Conservation (phyloP, 1,140 invertebrate genomes). For the Contarinia nasturtii region DNA sequence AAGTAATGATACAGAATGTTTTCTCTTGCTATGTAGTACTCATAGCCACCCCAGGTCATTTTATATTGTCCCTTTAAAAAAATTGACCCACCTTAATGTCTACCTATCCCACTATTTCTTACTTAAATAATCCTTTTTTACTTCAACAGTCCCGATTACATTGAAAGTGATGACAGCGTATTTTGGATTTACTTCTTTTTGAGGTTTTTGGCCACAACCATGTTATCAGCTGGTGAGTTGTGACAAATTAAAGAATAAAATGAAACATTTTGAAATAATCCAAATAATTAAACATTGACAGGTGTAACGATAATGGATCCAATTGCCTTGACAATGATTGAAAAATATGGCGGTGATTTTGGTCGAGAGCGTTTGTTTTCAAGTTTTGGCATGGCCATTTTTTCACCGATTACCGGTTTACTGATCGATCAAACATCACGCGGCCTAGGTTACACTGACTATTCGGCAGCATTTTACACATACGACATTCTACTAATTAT, state of each 20-base stretch:
- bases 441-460: slow-evolving; percentile 49
- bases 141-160: slow-evolving; percentile 55
- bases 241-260: no score
- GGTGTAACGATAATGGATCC: slow-evolving; percentile 67
- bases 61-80: no score
- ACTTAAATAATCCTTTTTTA: no score
- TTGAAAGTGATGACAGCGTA: slow-evolving; percentile 46
- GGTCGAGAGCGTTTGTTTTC: slow-evolving; percentile 60
- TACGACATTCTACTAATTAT: slow-evolving; percentile 47
- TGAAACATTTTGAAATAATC: background rate
- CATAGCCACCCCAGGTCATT: no score
- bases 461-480: slow-evolving; percentile 57
- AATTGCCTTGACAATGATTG: slow-evolving; percentile 58
- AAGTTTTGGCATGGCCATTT: slow-evolving; percentile 59
- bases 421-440: slow-evolving; percentile 45
- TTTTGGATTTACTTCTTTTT: slow-evolving; percentile 64
- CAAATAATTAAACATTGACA: background rate
- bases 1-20: no score
- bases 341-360: slow-evolving; percentile 59
- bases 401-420: slow-evolving; percentile 58
- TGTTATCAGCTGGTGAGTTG: slow-evolving; percentile 37
- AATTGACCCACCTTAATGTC: no score
- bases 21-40: no score
- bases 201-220: slow-evolving; percentile 51
- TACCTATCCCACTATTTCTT: no score